Conservation (phyloP, 2,797 vertebrate genomes). For the Eulemur coronatus region DNA sequence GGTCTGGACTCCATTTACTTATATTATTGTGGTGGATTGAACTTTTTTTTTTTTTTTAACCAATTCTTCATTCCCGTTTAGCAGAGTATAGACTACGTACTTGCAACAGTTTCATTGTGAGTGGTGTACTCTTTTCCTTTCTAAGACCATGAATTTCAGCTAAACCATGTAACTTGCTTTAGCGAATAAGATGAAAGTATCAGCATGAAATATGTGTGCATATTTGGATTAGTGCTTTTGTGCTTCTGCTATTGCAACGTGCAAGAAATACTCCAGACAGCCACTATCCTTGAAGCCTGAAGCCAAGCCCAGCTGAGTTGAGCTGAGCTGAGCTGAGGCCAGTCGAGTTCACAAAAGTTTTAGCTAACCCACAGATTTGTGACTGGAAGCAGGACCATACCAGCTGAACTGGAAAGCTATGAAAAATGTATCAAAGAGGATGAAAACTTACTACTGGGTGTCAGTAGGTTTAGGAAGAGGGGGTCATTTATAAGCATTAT, state of each 20-base stretch:
- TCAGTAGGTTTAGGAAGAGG: neutral
- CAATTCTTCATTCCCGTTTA: neutral
- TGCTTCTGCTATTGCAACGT: neutral
- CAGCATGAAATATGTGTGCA: neutral
- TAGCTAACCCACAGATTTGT: neutral
- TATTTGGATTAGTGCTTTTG: neutral
- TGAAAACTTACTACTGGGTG: neutral
- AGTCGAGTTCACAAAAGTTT: slow-evolving; percentile 30
- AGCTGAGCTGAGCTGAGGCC: neutral
- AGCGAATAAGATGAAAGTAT: neutral
- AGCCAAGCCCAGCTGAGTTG: neutral
- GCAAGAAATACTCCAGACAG: neutral
- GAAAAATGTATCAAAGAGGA: neutral
- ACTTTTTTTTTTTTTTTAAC: neutral
- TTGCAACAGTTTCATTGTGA: neutral
- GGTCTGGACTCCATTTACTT: neutral
- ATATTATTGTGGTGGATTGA: neutral
- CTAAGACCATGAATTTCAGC: neutral
- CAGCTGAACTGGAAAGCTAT: neutral
- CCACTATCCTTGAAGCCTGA: neutral
- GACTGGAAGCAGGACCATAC: neutral
- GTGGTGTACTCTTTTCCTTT: neutral
- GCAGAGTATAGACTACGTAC: neutral
- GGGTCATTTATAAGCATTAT: neutral
- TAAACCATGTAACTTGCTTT: neutral